These are phyloP conservation scores for Neopipo cinnamomea DNA, from an alignment of 2,113 vertebrate genomes.

Conservation along the genomic window DNA sequence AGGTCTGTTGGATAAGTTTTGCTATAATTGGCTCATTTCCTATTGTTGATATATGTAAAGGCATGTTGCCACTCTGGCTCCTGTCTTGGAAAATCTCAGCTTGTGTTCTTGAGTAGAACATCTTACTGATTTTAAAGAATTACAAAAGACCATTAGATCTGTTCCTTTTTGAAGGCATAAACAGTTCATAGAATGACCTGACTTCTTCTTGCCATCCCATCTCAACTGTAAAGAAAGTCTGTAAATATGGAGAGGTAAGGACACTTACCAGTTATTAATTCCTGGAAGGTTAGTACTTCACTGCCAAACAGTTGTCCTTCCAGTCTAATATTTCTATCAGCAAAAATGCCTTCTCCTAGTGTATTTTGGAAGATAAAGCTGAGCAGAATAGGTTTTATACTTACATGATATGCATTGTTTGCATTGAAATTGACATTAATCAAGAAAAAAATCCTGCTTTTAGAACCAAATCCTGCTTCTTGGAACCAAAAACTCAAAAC, in stretches of 20 bases:
- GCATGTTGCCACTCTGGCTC: slow-evolving; percentile 36
- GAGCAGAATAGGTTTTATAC: not conserved
- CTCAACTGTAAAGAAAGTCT: not conserved
- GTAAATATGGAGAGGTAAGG: not conserved
- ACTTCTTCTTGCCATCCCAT: not conserved
- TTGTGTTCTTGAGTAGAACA: not conserved
- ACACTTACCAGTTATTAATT: not conserved
- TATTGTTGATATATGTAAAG: slow-evolving; percentile 20
- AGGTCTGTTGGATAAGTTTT: slow-evolving; percentile 2
- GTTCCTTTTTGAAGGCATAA: not conserved
- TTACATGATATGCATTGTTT: not conserved
- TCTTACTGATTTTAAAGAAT: not conserved
- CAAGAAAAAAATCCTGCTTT: not conserved
- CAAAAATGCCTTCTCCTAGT: not conserved
- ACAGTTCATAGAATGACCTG: not conserved
- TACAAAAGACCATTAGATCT: not conserved
- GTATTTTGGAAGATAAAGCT: not conserved
- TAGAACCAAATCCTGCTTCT: not conserved
- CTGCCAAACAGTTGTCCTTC: not conserved
- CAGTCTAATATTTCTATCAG: not conserved
- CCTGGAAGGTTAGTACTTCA: not conserved
- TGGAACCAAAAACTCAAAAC: not conserved
- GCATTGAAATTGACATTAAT: not conserved
- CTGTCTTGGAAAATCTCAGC: slow-evolving; percentile 46
- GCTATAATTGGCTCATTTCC: not conserved